phyloP scores from a whole-genome alignment of 2,113 vertebrate genomes.

The Lepidothrix coronata region DNA sequence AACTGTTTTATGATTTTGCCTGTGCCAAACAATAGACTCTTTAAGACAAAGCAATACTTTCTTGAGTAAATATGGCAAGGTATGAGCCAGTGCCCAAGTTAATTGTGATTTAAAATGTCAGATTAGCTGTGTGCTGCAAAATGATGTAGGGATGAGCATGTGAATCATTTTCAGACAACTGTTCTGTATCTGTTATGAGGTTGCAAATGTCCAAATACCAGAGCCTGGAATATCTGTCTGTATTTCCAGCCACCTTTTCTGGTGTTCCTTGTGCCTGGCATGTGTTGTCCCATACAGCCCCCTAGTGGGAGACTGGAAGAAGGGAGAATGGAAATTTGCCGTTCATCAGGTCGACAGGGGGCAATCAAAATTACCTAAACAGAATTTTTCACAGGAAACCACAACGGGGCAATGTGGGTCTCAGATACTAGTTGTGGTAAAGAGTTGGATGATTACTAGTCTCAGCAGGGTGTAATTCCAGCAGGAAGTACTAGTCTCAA shows the following conservation, averaged over 20 bases:
- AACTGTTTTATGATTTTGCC: background rate
- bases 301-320: background rate
- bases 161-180: background rate
- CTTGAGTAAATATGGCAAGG: background rate
- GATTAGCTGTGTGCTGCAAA: background rate
- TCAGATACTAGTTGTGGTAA: background rate
- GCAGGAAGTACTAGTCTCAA: background rate
- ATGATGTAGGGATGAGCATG: rapidly evolving
- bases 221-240: background rate
- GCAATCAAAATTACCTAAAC: background rate
- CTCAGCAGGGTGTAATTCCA: background rate
- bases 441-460: background rate
- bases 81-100: background rate
- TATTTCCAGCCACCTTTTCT: background rate
- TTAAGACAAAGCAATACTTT: background rate
- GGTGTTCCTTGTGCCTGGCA: rapidly evolving
- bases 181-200: background rate
- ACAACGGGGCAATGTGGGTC: background rate
- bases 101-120: background rate
- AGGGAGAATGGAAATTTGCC: background rate
- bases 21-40: background rate
- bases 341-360: background rate
- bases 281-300: background rate
- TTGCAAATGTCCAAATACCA: background rate
- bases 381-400: background rate